These are phyloP conservation scores for Epinotia brunnichana DNA, from an alignment of 2,888 invertebrate genomes.

Conservation along the genomic window DNA sequence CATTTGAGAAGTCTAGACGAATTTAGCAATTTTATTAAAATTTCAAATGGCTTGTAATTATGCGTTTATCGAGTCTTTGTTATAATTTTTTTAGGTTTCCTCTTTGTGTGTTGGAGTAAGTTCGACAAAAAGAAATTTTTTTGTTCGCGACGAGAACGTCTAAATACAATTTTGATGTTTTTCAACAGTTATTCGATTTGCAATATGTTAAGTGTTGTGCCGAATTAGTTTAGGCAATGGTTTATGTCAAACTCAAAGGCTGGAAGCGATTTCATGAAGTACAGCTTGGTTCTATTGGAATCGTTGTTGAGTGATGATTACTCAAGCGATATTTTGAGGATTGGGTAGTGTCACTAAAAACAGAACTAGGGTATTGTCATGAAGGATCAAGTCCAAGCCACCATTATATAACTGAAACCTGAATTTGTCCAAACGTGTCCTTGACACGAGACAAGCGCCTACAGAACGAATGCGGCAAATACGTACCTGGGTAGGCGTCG, in stretches of 20 bases:
- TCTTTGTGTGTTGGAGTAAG: neutral
- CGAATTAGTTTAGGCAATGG: neutral
- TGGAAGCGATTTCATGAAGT: neutral
- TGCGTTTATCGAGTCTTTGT: neutral
- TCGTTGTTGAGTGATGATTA: neutral
- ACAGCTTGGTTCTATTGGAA: neutral
- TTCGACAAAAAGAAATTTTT: neutral
- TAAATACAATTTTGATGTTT: neutral
- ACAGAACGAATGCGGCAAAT: conserved; percentile 55
- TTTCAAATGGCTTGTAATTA: neutral
- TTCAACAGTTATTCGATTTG: neutral
- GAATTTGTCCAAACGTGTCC: conserved; percentile 56
- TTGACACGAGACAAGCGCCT: conserved; percentile 61
- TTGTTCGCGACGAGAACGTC: neutral
- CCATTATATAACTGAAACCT: conserved; percentile 56
- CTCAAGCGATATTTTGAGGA: neutral
- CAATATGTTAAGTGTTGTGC: neutral
- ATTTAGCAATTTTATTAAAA: neutral
- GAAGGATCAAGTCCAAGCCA: conserved; percentile 5
- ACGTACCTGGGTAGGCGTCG: conserved; percentile 80
- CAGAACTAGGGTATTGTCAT: neutral
- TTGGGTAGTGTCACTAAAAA: neutral
- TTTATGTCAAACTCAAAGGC: neutral
- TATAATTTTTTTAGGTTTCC: neutral
- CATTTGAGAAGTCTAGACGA: conserved; percentile 17